Evolutionary conservation across 2,797 vertebrate genomes (phyloP).

Genomic region (Cryptoblepharus egeriae): DNA sequence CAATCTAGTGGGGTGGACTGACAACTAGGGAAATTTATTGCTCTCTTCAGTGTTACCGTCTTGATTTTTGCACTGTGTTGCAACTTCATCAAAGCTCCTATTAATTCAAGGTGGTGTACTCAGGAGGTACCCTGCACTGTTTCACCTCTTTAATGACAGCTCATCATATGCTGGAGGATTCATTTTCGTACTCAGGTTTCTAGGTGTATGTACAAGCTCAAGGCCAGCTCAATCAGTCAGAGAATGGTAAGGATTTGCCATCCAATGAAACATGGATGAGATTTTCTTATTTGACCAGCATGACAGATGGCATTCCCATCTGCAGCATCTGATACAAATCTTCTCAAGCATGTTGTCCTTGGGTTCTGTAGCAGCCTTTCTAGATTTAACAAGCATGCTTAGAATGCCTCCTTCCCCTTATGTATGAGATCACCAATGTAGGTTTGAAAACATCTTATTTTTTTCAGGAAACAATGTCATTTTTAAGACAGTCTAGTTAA

Average conservation of each 20-base stretch:
- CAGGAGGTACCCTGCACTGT: slow-evolving; percentile 42
- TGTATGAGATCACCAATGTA: background rate
- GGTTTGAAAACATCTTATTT: background rate
- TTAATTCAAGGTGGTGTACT: slow-evolving; percentile 43
- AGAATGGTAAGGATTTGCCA: slow-evolving; percentile 17
- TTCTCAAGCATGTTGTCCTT: slow-evolving; percentile 1
- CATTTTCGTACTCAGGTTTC: slow-evolving; percentile 13
- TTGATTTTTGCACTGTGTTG: slow-evolving; percentile 57
- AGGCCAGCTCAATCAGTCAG: slow-evolving; percentile 30
- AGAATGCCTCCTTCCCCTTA: slow-evolving; percentile 1
- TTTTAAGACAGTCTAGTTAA: slow-evolving; percentile 4
- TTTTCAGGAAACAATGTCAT: background rate
- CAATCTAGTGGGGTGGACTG: background rate
- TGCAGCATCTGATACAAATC: slow-evolving; percentile 25
- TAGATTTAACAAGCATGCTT: slow-evolving; percentile 19
- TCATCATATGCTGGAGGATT: slow-evolving; percentile 28
- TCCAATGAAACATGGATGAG: slow-evolving; percentile 1
- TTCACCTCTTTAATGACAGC: slow-evolving; percentile 49
- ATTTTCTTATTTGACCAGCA: background rate
- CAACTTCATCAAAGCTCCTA: slow-evolving; percentile 62
- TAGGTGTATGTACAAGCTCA: slow-evolving; percentile 20
- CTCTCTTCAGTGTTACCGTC: slow-evolving; percentile 36
- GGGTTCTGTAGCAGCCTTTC: background rate
- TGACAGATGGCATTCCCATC: slow-evolving; percentile 23
- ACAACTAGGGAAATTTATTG: slow-evolving; percentile 12